Base-by-base conservation (phyloP, 1,140 invertebrate species). In the Polypedilum vanderplanki region DNA sequence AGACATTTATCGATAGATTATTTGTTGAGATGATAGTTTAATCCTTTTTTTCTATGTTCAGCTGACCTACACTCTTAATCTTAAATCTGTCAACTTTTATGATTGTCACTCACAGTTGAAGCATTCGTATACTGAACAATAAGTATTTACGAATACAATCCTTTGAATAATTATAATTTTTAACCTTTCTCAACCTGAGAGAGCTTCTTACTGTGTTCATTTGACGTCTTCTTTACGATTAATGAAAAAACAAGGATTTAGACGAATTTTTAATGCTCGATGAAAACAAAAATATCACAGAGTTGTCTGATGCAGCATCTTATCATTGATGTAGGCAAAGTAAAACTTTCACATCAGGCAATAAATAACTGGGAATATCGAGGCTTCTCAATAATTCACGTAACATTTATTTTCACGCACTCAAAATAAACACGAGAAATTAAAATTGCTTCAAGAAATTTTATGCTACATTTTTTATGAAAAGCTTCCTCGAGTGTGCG, bases 201-300 rank as follows among this genome's bases (percentile, higher is more conserved):
- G 46, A 57, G 15, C 4, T 57, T 57, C 46, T 57, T 57, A 57
- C 46, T 57, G 46, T 57, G n/a, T 57, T 57, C n/a, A 57, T 57
- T 57, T 57, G 46, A 57, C 15, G n/a, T 57, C 46, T n/a, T 57
- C 46, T 57, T 57, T 12, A 15, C n/a, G 46, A 57, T 12, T 12
- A 57, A 57, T 57, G 46, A 57, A 57, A 57, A 57, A 57, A 57
- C 46, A 57, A 57, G 46, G 46, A 57, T 57, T 57, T 57, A 57
- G 46, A 57, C 46, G 46, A 57, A n/a, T 57, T 57, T 12, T 57
- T 33, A 33, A 33, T 33, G 24, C 24, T 33, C 15, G 46, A 57
- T 57, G 46, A 57, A 57, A 57, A 57, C 46, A 57, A 57, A 57
- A 57, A 57, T 57, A 57, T 57, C 15, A 57, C 46, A 57, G 46